A percentile compares a stretch with the other conserved stretches of the same genome.
Conservation (phyloP, 2,888 invertebrate species). For the Drosophila subquinaria region DNA sequence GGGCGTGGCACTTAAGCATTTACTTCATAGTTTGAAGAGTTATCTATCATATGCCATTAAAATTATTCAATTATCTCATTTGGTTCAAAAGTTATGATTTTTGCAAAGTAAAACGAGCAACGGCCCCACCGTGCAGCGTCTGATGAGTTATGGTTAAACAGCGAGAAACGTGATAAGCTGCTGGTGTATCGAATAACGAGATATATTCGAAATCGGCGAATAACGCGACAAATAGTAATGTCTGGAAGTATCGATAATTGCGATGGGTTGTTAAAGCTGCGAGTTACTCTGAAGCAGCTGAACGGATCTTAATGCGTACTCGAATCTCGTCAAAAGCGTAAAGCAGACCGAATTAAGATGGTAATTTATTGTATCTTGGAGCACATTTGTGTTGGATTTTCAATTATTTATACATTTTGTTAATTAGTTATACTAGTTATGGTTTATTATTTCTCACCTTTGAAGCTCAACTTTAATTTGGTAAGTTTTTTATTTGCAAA, state of each 20-base stretch:
- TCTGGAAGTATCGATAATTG: too few species aligned
- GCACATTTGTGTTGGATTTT: neutral
- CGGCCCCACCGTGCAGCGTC: too few species aligned
- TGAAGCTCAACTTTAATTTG: slow-evolving; percentile 43
- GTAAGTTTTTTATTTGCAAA: slow-evolving; percentile 53
- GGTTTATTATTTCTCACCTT: slow-evolving; percentile 2
- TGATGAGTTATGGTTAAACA: neutral
- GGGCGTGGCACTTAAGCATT: too few species aligned
- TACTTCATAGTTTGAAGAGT: too few species aligned
- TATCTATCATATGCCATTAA: too few species aligned
- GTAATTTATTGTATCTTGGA: neutral
- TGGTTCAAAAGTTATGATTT: too few species aligned
- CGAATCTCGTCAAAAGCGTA: neutral
- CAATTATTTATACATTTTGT: neutral
- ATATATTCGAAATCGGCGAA: neutral
- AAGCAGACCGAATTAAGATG: neutral
- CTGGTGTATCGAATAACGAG: too few species aligned
- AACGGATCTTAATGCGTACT: neutral
- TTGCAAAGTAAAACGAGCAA: too few species aligned
- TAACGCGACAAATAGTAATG: neutral
- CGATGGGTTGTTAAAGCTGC: neutral
- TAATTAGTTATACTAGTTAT: neutral
- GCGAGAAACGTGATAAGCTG: neutral
- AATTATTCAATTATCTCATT: too few species aligned
- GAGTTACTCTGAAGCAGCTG: neutral